Evolutionary conservation across 2,888 invertebrate species (phyloP), one percentile per base, ranked within the genome.

Genomic region (Argynnis bischoffii): DNA sequence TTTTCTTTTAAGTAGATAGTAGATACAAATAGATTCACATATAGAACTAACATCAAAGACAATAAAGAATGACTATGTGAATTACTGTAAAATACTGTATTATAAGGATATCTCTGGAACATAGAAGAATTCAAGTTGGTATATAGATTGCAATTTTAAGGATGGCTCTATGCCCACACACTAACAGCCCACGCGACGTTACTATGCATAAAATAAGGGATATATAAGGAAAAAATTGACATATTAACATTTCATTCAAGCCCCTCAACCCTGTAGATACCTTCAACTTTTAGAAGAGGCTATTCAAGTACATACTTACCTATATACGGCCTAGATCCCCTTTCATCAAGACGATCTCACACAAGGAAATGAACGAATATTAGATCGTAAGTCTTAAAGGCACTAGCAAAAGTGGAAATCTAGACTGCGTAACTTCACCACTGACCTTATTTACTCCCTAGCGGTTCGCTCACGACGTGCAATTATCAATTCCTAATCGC

Each of bases 391-490:
- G 61, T 41, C 61, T 55, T 31, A 31, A 67, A 55, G 55, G 61
- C 31, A 41, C 21, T 55, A 47, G 51, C 47, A 51, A 57, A 31
- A 55, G 47, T 18, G 51, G 50, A 67, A 53, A 69, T 54, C 59
- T 35, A 54, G 11, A 51, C 14, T 8, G 35, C 56, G 54, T 6
- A 55, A 50, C 47, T 57, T 70, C 54, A 66, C 55, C 70, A 76
- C 76, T 76, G 72, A 77, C 76, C 74, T 76, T 76, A 55, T 68
- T 61, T 59, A 50, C 63, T 73, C 69, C 69, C 67, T 55, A 72
- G 68, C 46, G 70, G 66, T 26, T 63, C 55, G 69, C 63, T 70
- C 64, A 69, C 69, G 64, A 64, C 66, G 72, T 66, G 55, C 54
- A 68, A 68, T 65, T 74, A 72, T 67, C 54, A 70, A 73, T 72